These are phyloP conservation scores for Ptychobarbus kaznakovi DNA, from an alignment of 2,797 vertebrate genomes.

Conservation along the genomic window DNA sequence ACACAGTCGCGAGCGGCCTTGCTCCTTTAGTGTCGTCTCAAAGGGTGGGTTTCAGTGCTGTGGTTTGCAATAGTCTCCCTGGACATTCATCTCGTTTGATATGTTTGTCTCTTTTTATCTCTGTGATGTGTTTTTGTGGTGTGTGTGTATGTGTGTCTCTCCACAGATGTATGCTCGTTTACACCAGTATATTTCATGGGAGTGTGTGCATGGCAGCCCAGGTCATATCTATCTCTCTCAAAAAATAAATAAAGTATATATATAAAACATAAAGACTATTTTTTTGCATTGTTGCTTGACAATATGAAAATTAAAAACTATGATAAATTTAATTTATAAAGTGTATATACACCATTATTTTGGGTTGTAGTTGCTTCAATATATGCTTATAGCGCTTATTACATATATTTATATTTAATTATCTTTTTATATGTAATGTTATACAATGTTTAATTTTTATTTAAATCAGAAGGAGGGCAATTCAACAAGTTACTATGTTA, in stretches of 20 bases:
- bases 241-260: background rate
- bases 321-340: too few relatives aligned
- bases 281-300: too few relatives aligned
- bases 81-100: conserved; percentile 43
- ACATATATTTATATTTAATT: too few relatives aligned
- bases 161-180: conserved; percentile 23
- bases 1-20: conserved; percentile 14
- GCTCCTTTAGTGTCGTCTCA: conserved; percentile 48
- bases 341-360: too few relatives aligned
- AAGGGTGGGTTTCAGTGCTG: conserved; percentile 45
- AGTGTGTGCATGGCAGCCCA: conserved; percentile 21
- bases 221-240: background rate
- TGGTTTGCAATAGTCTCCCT: conserved; percentile 26
- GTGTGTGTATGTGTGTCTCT: conserved; percentile 32
- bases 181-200: background rate
- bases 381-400: too few relatives aligned
- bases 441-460: too few relatives aligned
- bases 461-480: too few relatives aligned
- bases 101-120: conserved; percentile 43
- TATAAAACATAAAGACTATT: background rate
- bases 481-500: background rate
- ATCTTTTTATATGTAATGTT: background rate
- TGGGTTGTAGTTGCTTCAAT: too few relatives aligned
- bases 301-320: too few relatives aligned
- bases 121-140: conserved; percentile 14